phyloP scores from a whole-genome alignment of 2,888 invertebrate species.

The Eupithecia abbreviata region DNA sequence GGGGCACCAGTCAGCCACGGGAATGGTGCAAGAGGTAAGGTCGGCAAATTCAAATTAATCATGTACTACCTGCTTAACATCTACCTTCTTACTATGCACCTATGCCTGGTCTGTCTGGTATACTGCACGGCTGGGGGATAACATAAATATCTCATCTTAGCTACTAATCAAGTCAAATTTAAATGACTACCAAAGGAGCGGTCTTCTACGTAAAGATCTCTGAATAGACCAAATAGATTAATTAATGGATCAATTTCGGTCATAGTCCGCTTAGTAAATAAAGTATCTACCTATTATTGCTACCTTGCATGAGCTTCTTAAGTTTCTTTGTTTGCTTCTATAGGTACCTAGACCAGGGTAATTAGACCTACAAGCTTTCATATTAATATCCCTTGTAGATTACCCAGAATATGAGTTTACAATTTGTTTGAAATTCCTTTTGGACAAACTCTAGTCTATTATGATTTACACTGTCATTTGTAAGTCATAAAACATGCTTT shows the following conservation, averaged over 20 bases:
- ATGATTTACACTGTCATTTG: no score
- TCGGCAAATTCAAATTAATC: conserved; percentile 37
- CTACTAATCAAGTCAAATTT: neutral
- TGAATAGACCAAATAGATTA: neutral
- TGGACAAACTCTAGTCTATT: no score
- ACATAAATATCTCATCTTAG: neutral
- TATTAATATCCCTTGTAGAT: no score
- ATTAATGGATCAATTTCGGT: neutral
- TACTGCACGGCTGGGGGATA: neutral
- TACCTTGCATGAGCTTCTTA: no score
- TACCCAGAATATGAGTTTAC: no score
- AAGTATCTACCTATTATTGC: no score
- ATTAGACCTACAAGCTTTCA: no score
- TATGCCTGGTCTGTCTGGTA: neutral
- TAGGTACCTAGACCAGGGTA: no score
- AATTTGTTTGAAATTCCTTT: no score
- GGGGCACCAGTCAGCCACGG: conserved; percentile 71
- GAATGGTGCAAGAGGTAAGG: conserved; percentile 79
- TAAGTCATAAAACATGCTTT: no score
- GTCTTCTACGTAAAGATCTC: neutral
- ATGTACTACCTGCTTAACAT: neutral
- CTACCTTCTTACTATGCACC: neutral
- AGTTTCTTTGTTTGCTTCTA: no score
- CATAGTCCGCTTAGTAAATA: no score
- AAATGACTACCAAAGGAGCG: neutral